Base-by-base conservation (phyloP, 2,797 vertebrate species). In the Pangasius macronema region DNA sequence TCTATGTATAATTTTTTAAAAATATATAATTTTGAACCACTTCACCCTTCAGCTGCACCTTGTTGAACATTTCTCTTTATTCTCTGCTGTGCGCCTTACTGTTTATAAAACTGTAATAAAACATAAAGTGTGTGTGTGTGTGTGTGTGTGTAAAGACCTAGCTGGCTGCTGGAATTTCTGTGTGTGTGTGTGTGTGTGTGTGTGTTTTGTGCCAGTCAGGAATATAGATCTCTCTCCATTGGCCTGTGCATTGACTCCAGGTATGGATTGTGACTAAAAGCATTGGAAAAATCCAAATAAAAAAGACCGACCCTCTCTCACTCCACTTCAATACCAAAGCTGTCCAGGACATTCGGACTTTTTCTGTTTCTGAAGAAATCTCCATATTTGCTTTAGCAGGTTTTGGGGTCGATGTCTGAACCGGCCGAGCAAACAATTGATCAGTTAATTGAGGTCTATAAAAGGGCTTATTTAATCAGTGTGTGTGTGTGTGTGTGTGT, bases 141-240 rank as follows among this genome's bases (percentile, higher is more conserved):
- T n/a, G 11, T 51, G 73, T 51, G 72, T 49, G 72, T 75, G 2
- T 39, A 13, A 70, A 39, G n/a, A 67, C 13, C 68, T 39, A 2
- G 39, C 68, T 39, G 20, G 30, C 30, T 68, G 33, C 9, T 36
- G 22, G 20, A 42, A n/a, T 42, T 22, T 6, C 11, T 24, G 22
- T 49, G 10, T 73, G 46, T 51, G 72, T 68, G 67, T 16, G 24
- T 49, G 72, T 46, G 72, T 75, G 75, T 27, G 46, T 20, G 73
- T 30, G 14, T 22, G n/a, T 53, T 77, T 53, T 57, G 9, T 59
- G 79, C 61, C 33, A 18, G 79, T 61, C 57, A 81, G 55, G 2
- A 59, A 61, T 61, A 81, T 81, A 81, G 53, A 81, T 81, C 36
- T 61, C 36, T 42, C 13, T 10, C 79, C 79, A 81, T 81, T 42